Evolutionary conservation across 2,888 invertebrate genomes (phyloP).

Genomic region (Mimumesa dahlbomi): DNA sequence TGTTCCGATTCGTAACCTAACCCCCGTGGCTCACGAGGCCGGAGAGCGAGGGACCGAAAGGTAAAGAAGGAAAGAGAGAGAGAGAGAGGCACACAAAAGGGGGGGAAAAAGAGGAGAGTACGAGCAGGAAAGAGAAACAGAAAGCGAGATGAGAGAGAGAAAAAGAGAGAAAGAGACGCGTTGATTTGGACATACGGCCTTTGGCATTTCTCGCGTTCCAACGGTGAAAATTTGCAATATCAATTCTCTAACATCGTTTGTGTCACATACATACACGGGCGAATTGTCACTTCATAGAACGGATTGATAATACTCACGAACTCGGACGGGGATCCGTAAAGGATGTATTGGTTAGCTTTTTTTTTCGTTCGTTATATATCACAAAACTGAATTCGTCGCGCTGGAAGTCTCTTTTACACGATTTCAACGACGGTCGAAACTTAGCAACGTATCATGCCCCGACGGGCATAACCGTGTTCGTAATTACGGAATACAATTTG

Average conservation of each 20-base stretch:
- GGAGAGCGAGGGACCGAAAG: slow-evolving; percentile 10
- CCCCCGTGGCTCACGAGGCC: slow-evolving; percentile 40
- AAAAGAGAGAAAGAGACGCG: slow-evolving; percentile 19
- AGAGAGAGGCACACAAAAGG: too few relatives aligned
- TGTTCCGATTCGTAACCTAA: slow-evolving; percentile 44
- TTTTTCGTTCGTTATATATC: too few relatives aligned
- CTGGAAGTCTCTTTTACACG: neutral
- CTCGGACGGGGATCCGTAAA: slow-evolving; percentile 1
- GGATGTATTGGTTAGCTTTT: too few relatives aligned
- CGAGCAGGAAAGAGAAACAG: neutral
- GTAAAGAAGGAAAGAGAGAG: slow-evolving; percentile 3
- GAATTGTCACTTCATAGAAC: slow-evolving; percentile 7
- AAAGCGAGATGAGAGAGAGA: slow-evolving; percentile 3
- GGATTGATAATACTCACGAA: slow-evolving; percentile 47
- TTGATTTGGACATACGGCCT: slow-evolving; percentile 37
- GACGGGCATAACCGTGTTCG: too few relatives aligned
- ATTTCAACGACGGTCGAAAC: slow-evolving; percentile 10
- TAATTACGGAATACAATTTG: too few relatives aligned
- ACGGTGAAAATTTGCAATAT: too few relatives aligned
- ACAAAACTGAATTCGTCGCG: too few relatives aligned
- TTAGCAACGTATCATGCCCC: too few relatives aligned
- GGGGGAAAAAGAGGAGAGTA: neutral
- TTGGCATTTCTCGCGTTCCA: slow-evolving; percentile 49
- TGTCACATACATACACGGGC: slow-evolving; percentile 11
- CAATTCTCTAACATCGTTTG: slow-evolving; percentile 21